Base-by-base conservation (phyloP, 2,888 invertebrate species). In the Caenorhabditis afra region DNA sequence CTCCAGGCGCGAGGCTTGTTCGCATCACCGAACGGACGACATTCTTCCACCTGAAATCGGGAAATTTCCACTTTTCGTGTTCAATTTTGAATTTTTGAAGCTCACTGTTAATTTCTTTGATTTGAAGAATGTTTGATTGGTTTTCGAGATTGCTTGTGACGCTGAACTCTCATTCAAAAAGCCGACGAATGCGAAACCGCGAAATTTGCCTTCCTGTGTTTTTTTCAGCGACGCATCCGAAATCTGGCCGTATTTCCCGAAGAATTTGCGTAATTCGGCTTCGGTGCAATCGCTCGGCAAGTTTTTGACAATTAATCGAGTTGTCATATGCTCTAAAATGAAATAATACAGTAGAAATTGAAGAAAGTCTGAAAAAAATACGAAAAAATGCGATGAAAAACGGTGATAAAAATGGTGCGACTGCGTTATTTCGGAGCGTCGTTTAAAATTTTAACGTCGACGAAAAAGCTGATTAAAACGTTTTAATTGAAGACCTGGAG, bases 211-310 rank as follows among this genome's bases (percentile, higher is more conserved):
- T 35, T 85, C 84, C 65, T 94, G 93, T 0, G 95, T 96, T 89
- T 94, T 97, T 91, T 97, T 98, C 8, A 98, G 91, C 88, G 96
- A 95, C 8, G 97, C 93, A 92, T 99, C 98, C 8, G 97, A 98
- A 10, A 99, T 61, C 8, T 75, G 57, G 11, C 89, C 90, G 52
- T 81, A 86, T 41, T 82, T 79, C 57, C 78, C 76, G 58, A 81
- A 84, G 65, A 66, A 62, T 41, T 82, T 78, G 23, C 87, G 82
- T 5, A 89, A 75, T 58, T 84, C 67, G 10, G 80, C 66, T 68
- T 89, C 89, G 0, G 85, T 86, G 67, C 81, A 84, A 29, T 83
- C 81, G 35, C 68, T 61, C 4, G 89, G 88, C 55, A 89, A 75
- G 47, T 81, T 82, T 74, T 89, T 89, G 10, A 89, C 86, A 23